These are phyloP conservation scores for Machimus rusticus DNA, from an alignment of 2,888 invertebrate species.

Conservation along the genomic window DNA sequence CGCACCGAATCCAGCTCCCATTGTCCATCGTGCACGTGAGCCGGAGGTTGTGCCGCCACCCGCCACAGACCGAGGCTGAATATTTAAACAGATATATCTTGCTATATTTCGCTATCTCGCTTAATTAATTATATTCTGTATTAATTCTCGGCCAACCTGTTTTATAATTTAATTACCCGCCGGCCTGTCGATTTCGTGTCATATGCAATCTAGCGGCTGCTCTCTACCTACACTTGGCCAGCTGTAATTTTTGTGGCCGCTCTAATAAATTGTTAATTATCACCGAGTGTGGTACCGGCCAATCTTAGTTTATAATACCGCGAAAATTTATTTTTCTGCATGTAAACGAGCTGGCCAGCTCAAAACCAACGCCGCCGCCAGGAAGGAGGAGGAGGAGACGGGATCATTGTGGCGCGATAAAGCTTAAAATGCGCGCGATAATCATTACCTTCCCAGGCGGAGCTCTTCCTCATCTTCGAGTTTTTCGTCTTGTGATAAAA, in stretches of 20 bases:
- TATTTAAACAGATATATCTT: background rate
- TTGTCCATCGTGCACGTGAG: slow-evolving; percentile 5
- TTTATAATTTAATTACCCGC: slow-evolving; percentile 30
- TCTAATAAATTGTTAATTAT: slow-evolving; percentile 31
- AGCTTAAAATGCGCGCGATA: background rate
- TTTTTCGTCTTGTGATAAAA: background rate
- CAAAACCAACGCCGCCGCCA: background rate
- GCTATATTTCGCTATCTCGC: background rate
- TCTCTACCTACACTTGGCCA: slow-evolving; percentile 7
- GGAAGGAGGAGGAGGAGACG: background rate
- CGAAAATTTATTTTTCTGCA: background rate
- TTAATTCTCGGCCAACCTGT: slow-evolving; percentile 6
- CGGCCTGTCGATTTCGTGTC: slow-evolving; percentile 15
- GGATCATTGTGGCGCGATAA: background rate
- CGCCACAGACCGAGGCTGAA: background rate
- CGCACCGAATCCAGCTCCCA: background rate
- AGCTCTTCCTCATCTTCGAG: background rate
- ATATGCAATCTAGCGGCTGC: slow-evolving; percentile 5
- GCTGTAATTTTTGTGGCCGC: background rate
- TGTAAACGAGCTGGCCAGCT: background rate
- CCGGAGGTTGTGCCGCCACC: background rate
- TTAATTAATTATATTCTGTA: slow-evolving; percentile 30
- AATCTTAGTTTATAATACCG: background rate
- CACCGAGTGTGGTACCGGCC: background rate
- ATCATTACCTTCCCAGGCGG: background rate